phyloP scores from a whole-genome alignment of 2,113 vertebrate genomes.

The Microtus richardsoni region DNA sequence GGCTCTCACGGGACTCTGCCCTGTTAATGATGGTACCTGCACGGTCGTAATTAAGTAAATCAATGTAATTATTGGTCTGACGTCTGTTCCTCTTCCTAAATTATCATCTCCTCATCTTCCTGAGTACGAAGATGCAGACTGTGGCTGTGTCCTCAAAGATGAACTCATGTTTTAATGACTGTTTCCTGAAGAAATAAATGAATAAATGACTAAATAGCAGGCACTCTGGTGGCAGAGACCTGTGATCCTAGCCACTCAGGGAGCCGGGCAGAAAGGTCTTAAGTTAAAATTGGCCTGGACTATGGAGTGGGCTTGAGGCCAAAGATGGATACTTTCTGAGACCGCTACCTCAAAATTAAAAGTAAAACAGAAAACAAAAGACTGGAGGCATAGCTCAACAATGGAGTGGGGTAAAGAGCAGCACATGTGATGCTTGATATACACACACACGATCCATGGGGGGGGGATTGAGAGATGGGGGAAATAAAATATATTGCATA shows the following conservation, averaged over 20 bases:
- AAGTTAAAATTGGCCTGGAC: neutral
- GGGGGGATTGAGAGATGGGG: neutral
- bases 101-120: conserved; percentile 12
- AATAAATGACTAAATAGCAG: neutral
- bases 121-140: neutral
- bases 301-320: neutral
- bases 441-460: neutral
- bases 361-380: neutral
- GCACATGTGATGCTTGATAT: no score
- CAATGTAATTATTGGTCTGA: conserved; percentile 28
- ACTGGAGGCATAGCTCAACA: neutral
- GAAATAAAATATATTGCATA: neutral
- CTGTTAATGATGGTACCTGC: neutral
- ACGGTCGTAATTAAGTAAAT: conserved; percentile 43
- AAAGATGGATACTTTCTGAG: neutral
- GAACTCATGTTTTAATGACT: neutral
- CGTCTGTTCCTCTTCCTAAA: conserved; percentile 18
- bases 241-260: neutral
- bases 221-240: neutral
- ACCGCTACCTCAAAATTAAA: neutral
- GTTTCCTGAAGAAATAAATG: conserved; percentile 27
- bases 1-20: neutral
- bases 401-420: neutral
- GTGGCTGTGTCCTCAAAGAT: neutral
- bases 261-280: neutral